Percentiles rank a stretch among this genome's conserved stretches.
Conservation (phyloP, 2,888 invertebrate species). For the Automeris io region DNA sequence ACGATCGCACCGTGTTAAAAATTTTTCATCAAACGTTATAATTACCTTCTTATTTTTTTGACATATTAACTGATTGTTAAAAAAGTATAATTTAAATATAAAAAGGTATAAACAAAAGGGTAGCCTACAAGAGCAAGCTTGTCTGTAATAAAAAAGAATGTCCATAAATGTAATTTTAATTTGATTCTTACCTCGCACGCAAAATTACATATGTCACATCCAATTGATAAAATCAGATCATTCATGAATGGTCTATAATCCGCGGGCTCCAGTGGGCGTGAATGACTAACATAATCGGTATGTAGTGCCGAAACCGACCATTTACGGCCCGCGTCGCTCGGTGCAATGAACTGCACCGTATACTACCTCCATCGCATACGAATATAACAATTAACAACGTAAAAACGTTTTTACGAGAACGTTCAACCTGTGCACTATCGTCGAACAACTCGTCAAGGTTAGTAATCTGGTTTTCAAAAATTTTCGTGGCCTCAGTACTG, state of each 20-base stretch:
- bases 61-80: no score
- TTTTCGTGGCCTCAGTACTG: constrained; percentile 7
- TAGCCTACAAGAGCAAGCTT: no score
- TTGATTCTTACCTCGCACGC: not conserved
- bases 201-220: not conserved
- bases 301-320: constrained; percentile 23
- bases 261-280: constrained; percentile 17
- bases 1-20: no score
- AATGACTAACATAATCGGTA: constrained; percentile 29
- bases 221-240: not conserved
- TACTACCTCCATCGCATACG: constrained; percentile 28
- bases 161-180: not conserved
- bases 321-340: constrained; percentile 8
- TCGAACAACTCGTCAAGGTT: constrained; percentile 24
- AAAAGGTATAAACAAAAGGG: no score
- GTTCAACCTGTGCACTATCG: constrained; percentile 27
- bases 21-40: no score
- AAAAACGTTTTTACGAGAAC: constrained; percentile 25
- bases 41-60: no score
- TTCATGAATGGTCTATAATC: not conserved
- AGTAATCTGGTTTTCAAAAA: constrained; percentile 15
- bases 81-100: no score
- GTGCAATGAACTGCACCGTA: constrained; percentile 35
- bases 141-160: no score
- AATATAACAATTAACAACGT: constrained; percentile 32